Conservation (phyloP, 2,797 vertebrate genomes). For the Oreortyx pictus region DNA sequence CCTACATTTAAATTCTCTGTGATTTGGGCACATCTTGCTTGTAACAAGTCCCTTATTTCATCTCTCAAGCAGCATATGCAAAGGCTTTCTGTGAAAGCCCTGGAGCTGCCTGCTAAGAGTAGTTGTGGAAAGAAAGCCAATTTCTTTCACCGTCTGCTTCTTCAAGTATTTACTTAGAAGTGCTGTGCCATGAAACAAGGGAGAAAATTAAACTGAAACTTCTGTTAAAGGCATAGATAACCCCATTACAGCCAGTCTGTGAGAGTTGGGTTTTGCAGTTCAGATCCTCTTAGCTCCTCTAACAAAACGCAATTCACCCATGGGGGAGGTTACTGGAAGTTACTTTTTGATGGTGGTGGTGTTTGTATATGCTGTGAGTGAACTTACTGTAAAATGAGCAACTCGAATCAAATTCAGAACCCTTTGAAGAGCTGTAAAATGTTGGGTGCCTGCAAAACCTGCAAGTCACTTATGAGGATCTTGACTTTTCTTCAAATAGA, state of each 20-base stretch:
- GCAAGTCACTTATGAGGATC: not conserved
- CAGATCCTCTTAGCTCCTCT: not conserved
- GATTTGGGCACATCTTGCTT: not conserved
- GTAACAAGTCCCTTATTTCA: not conserved
- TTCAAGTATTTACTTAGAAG: not conserved
- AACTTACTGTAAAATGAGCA: accelerated
- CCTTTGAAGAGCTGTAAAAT: not conserved
- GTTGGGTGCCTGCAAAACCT: not conserved
- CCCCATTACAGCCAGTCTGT: not conserved
- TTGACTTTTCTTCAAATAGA: not conserved
- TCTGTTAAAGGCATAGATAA: not conserved
- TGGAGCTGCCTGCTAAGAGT: not conserved
- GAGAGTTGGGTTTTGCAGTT: not conserved
- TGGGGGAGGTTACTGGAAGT: not conserved
- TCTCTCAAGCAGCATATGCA: not conserved
- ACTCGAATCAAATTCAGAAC: accelerated
- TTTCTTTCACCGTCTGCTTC: not conserved
- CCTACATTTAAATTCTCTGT: not conserved
- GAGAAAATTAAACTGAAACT: not conserved
- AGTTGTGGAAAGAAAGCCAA: not conserved
- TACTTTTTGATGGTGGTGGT: not conserved
- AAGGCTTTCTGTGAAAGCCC: not conserved
- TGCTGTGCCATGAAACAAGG: not conserved
- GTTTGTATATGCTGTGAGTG: not conserved
- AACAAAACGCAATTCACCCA: not conserved